A percentile compares a stretch with the other conserved stretches of the same genome.
Conservation (phyloP, 2,797 vertebrate species). For the Pipistrellus kuhlii region DNA sequence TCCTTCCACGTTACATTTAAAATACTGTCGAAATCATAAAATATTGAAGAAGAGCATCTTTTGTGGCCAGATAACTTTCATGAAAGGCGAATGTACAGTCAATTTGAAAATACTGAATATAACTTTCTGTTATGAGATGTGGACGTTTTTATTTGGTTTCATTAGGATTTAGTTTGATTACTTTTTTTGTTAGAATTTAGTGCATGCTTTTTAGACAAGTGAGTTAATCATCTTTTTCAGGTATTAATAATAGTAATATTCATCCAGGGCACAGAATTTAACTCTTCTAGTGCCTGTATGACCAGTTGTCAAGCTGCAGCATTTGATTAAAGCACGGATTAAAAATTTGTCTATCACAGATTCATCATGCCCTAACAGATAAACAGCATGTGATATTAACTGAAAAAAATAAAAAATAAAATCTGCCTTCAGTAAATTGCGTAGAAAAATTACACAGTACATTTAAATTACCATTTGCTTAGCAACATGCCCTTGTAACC, state of each 20-base stretch:
- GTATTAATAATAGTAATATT: conserved; percentile 79
- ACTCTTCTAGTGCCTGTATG: conserved; percentile 80
- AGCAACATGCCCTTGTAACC: conserved; percentile 92
- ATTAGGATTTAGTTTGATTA: conserved; percentile 78
- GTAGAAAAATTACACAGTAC: conserved; percentile 91
- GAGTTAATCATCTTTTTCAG: conserved; percentile 78
- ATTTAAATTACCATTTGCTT: conserved; percentile 95
- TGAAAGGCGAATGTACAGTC: conserved; percentile 58
- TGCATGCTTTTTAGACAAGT: conserved; percentile 77
- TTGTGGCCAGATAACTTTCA: conserved; percentile 50
- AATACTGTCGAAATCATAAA: conserved; percentile 52
- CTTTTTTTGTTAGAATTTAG: conserved; percentile 74
- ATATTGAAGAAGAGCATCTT: background rate
- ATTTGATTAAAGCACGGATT: conserved; percentile 89
- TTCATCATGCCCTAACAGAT: conserved; percentile 89
- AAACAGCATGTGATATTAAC: conserved; percentile 91
- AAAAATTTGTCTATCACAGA: conserved; percentile 89
- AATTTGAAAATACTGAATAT: conserved; percentile 66
- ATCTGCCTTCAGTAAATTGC: conserved; percentile 91
- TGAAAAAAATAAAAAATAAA: conserved; percentile 90
- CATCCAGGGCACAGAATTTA: conserved; percentile 80
- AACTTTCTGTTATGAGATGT: conserved; percentile 72
- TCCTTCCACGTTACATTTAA: conserved; percentile 29
- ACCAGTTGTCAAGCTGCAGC: conserved; percentile 79
- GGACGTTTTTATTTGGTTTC: conserved; percentile 76